These are phyloP conservation scores for Poeciliopsis presidionis DNA, from an alignment of 2,797 vertebrate genomes.

Conservation along the genomic window DNA sequence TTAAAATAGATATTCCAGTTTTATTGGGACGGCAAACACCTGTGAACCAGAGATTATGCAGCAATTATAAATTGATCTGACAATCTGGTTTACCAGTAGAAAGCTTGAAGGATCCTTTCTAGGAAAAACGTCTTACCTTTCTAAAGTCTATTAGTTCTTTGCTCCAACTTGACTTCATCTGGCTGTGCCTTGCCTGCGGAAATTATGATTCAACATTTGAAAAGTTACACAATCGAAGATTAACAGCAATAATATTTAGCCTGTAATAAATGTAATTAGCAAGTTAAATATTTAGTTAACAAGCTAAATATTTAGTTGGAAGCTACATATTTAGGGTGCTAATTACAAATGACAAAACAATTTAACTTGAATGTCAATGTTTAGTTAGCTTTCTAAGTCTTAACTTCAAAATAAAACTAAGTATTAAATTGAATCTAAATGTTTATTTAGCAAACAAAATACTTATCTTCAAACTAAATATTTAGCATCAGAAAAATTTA, in stretches of 20 bases:
- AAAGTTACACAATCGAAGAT: background rate
- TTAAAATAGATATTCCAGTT: background rate
- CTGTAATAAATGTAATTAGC: background rate
- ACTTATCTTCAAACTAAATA: background rate
- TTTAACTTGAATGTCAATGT: background rate
- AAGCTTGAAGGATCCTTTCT: background rate
- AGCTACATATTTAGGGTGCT: too few relatives aligned
- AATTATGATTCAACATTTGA: background rate
- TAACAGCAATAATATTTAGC: background rate
- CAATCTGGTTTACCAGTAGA: background rate
- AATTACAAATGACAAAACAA: too few relatives aligned
- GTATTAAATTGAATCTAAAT: background rate
- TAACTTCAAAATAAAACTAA: background rate
- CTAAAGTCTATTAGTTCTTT: background rate
- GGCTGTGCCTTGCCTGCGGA: too few relatives aligned
- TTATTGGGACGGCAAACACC: background rate
- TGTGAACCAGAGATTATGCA: background rate
- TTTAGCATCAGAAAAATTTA: background rate
- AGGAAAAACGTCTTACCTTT: background rate
- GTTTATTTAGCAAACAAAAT: background rate
- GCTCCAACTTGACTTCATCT: background rate
- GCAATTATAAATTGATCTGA: background rate
- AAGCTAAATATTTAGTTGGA: too few relatives aligned
- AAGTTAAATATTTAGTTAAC: too few relatives aligned
- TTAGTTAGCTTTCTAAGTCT: background rate